Percentiles rank a stretch among this genome's conserved stretches.
Conservation (phyloP, 1,140 invertebrate species). For the Drosophila leontia region DNA sequence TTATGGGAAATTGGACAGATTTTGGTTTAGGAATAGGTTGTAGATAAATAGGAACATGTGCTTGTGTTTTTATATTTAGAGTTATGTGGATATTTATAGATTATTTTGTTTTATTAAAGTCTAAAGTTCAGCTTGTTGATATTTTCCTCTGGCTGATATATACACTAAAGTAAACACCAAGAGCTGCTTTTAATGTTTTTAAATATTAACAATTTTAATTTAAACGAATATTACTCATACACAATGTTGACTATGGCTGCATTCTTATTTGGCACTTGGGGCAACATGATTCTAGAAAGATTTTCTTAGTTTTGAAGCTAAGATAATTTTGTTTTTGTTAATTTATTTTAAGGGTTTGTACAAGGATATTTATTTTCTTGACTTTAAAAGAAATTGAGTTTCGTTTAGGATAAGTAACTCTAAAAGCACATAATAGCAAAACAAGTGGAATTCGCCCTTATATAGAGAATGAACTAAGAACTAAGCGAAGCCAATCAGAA, state of each 20-base stretch:
- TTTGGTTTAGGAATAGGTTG: background rate
- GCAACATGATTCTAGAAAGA: too few relatives aligned
- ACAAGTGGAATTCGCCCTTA: too few relatives aligned
- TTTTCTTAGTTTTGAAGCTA: too few relatives aligned
- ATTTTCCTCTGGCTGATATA: background rate
- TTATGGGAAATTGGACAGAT: background rate
- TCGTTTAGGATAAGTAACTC: too few relatives aligned
- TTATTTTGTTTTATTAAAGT: background rate
- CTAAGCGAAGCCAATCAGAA: too few relatives aligned
- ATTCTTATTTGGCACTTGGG: background rate
- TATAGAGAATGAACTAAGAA: too few relatives aligned
- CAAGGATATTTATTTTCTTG: too few relatives aligned
- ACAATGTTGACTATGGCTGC: background rate
- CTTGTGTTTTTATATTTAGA: background rate
- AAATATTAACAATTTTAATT: background rate
- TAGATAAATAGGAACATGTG: too few relatives aligned
- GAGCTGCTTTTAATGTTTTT: background rate
- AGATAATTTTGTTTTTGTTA: too few relatives aligned
- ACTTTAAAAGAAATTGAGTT: too few relatives aligned
- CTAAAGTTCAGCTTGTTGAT: background rate
- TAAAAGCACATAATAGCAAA: too few relatives aligned
- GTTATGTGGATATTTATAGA: background rate
- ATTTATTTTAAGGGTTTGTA: too few relatives aligned
- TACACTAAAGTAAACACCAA: background rate
- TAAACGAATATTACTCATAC: constrained; percentile 19